phyloP scores from a whole-genome alignment of 2,113 vertebrate genomes.

The Ctenomys sociabilis region DNA sequence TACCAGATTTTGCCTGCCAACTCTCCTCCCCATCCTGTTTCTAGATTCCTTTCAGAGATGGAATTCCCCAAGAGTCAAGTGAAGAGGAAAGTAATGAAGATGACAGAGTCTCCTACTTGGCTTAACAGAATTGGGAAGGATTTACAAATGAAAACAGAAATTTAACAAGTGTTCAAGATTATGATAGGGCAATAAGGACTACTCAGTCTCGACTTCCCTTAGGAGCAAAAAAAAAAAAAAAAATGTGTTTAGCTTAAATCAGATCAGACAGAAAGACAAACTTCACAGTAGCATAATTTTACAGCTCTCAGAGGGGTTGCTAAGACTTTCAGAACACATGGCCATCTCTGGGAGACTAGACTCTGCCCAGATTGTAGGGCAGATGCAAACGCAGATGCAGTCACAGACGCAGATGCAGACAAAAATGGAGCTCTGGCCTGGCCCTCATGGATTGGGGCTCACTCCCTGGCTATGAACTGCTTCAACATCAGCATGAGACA shows the following conservation, averaged over 20 bases:
- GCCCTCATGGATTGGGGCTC: not conserved
- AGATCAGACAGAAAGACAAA: conserved; percentile 51
- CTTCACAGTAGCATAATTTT: not conserved
- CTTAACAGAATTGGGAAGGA: not conserved
- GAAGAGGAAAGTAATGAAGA: not conserved
- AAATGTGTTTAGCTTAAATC: conserved; percentile 20
- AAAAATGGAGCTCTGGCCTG: not conserved
- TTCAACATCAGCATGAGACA: not conserved
- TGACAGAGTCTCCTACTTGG: not conserved
- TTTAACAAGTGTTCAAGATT: not conserved
- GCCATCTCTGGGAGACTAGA: not conserved
- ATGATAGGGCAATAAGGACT: not conserved
- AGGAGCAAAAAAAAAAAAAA: not conserved
- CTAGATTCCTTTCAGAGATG: not conserved
- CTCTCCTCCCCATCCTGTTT: not conserved
- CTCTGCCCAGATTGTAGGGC: not conserved
- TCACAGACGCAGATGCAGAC: not conserved
- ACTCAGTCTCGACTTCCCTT: not conserved
- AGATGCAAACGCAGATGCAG: no score
- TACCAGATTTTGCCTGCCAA: not conserved
- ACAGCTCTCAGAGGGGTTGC: not conserved
- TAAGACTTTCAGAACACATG: not conserved
- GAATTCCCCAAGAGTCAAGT: not conserved
- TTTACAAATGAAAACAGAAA: not conserved
- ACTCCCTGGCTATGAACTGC: not conserved